Conservation (phyloP, 2,113 vertebrate genomes). For the Pithys albifrons region DNA sequence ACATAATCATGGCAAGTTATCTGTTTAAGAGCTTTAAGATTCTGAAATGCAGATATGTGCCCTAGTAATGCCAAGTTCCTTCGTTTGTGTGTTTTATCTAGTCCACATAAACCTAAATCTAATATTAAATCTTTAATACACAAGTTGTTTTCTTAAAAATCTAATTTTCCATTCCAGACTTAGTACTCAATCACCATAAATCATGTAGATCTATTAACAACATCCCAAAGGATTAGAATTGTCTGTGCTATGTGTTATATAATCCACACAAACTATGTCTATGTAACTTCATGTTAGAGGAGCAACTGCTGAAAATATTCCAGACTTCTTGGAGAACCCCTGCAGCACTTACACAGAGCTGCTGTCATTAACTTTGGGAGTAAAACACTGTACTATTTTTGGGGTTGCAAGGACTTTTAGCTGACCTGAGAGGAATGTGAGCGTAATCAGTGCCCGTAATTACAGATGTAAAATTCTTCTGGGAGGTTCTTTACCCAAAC, state of each 20-base stretch:
- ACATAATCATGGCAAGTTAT: neutral
- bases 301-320: neutral
- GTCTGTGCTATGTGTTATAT: neutral
- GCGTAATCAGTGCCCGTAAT: neutral
- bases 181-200: neutral
- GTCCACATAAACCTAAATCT: neutral
- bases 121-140: neutral
- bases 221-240: neutral
- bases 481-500: neutral
- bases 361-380: neutral
- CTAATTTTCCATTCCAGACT: neutral
- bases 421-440: neutral
- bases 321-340: neutral
- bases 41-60: neutral
- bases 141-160: neutral
- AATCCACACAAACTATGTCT: neutral
- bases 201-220: neutral
- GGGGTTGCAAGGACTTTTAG: neutral
- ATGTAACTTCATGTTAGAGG: neutral
- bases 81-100: neutral
- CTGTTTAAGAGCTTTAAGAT: neutral
- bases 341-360: neutral
- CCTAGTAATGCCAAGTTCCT: neutral
- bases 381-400: neutral
- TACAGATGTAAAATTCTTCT: neutral